Base-by-base conservation (phyloP, 2,888 invertebrate genomes). In the Mesoligia furuncula region DNA sequence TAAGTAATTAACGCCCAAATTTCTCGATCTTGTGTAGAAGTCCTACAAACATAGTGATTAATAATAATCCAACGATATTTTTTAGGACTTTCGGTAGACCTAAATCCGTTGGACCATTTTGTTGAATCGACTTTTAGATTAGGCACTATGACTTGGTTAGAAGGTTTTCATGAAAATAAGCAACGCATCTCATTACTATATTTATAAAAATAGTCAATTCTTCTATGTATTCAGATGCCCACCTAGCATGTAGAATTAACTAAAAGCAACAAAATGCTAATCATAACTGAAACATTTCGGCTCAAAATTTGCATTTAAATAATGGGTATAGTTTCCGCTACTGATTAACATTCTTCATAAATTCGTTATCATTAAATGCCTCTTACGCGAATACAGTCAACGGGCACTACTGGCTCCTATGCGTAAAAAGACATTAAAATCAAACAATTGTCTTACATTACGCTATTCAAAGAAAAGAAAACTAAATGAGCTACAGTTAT, bases 401-500 rank as follows among this genome's bases (percentile, higher is more conserved):
- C 71, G 79, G 79, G 81, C 70, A 48, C 64, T 31, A 54, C 73
- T 36, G 54, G 68, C 65, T 65, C 80, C 86, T 69, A 69, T 79
- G 81, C 77, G 66, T 85, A 89, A 90, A 87, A 88, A 91, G 91
- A 90, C 91, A 93, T 91, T 88, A 91, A 92, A 94, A 91, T 90
- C 84, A 85, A 91, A 91, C 89, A 79, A 84, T 77, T 87, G 78
- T 77, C 88, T 92, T 90, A 92, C 57, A 89, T 89, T 92, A 92
- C 80, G 89, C 88, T 89, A 90, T 75, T 81, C 82, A 84, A 90
- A 87, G 90, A 86, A 91, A 91, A 90, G 87, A 91, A 91, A 92
- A 90, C 90, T 91, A 93, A 90, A 93, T 91, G 92, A 92, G 91
- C 93, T 93, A 94, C 85, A 91, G 92, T 91, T 86, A 89, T 92